phyloP scores from a whole-genome alignment of 1,140 invertebrate species.

The Drosophila nannoptera region DNA sequence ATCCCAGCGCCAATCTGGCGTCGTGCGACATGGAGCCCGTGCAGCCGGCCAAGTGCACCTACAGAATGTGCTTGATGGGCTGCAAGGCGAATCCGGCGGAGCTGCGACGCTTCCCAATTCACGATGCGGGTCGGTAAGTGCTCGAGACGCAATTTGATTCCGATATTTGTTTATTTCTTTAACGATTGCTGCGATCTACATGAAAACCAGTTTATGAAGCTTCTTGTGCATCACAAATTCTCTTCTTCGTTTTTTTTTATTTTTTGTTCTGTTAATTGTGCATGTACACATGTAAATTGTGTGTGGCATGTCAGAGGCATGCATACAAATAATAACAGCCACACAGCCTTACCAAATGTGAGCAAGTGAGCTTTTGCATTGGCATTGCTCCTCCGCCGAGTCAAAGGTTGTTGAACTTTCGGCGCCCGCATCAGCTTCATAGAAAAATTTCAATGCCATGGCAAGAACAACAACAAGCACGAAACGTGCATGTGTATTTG shows the following conservation, averaged over 20 bases:
- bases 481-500: conserved; percentile 23
- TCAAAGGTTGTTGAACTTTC: conserved; percentile 66
- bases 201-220: conserved; percentile 61
- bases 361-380: conserved; percentile 50
- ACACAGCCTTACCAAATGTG: conserved; percentile 19
- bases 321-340: conserved; percentile 12
- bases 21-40: not conserved
- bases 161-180: not conserved
- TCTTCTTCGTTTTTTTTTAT: conserved; percentile 17
- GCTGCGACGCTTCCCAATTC: conserved; percentile 61
- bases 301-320: conserved; percentile 8
- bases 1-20: conserved; percentile 31
- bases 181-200: conserved; percentile 10
- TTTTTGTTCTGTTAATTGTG: too few species aligned
- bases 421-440: conserved; percentile 63
- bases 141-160: conserved; percentile 3
- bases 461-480: conserved; percentile 38
- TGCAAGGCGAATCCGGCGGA: conserved; percentile 43
- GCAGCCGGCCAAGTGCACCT: not conserved
- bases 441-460: conserved; percentile 68
- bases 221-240: conserved; percentile 49
- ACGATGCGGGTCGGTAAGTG: conserved; percentile 58
- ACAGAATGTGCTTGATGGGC: conserved; percentile 60
- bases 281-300: not conserved
- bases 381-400: conserved; percentile 29